These are phyloP conservation scores for Drosophila nikananu DNA, from an alignment of 1,140 invertebrate species.

Conservation along the genomic window DNA sequence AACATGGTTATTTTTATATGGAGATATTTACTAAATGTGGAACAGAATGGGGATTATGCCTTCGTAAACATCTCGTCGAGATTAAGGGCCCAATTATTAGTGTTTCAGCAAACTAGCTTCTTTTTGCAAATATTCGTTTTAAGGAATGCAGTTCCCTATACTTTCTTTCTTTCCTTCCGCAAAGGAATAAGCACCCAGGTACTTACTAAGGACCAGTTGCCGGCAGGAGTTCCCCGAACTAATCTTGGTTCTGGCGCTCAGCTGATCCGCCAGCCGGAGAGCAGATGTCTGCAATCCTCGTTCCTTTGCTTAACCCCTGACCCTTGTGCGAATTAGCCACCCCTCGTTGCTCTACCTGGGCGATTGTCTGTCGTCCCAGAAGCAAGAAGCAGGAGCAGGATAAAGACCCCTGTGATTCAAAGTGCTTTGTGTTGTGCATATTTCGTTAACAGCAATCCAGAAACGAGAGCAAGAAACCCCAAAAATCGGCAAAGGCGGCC, in stretches of 20 bases:
- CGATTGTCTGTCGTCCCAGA: slow-evolving; percentile 8
- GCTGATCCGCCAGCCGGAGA: slow-evolving; percentile 53
- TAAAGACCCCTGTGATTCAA: slow-evolving; percentile 7
- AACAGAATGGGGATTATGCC: neutral
- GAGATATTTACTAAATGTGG: neutral
- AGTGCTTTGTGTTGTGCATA: slow-evolving; percentile 67
- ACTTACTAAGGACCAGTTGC: neutral
- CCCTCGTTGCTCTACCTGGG: slow-evolving; percentile 53
- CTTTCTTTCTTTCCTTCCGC: neutral
- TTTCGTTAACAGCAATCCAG: slow-evolving; percentile 71
- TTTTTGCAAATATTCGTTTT: neutral
- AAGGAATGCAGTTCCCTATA: too few species aligned
- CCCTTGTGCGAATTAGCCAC: slow-evolving; percentile 32
- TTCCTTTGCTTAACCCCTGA: slow-evolving; percentile 28
- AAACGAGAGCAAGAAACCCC: slow-evolving; percentile 58
- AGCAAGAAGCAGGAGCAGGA: slow-evolving; percentile 13
- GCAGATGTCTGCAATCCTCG: slow-evolving; percentile 27
- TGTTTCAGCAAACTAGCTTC: neutral
- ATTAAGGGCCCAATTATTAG: too few species aligned
- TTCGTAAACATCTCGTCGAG: too few species aligned
- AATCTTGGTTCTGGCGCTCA: slow-evolving; percentile 37
- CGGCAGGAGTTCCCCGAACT: slow-evolving; percentile 6
- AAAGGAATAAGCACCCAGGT: neutral
- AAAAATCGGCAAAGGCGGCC: slow-evolving; percentile 6
- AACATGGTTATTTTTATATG: neutral